Percentiles rank a stretch among this genome's conserved stretches.
Evolutionary conservation across 1,140 invertebrate species (phyloP).

Genomic region (Tetragnatha versicolor): DNA sequence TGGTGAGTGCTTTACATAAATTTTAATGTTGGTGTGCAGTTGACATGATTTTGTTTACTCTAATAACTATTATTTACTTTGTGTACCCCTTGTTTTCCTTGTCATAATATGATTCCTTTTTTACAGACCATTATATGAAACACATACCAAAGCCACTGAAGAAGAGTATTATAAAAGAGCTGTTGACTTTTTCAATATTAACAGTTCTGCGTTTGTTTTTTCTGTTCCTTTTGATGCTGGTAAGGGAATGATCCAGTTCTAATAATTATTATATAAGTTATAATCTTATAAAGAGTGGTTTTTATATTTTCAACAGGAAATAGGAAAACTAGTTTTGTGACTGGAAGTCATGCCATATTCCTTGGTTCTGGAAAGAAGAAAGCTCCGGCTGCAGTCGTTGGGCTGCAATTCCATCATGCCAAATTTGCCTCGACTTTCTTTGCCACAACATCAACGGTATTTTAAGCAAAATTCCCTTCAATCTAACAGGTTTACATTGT

Average conservation of each 20-base stretch:
- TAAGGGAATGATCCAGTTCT: slow-evolving; percentile 59
- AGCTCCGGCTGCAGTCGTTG: slow-evolving; percentile 89
- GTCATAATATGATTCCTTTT: slow-evolving; percentile 9
- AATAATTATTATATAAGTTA: background rate
- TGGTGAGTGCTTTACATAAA: background rate
- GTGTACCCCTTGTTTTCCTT: background rate
- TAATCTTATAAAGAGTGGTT: slow-evolving; percentile 67
- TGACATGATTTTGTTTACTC: background rate
- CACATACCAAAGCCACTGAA: slow-evolving; percentile 82
- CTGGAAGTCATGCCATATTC: slow-evolving; percentile 89
- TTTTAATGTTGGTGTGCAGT: background rate
- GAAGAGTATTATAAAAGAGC: slow-evolving; percentile 91
- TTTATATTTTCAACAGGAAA: slow-evolving; percentile 49
- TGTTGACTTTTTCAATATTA: slow-evolving; percentile 87
- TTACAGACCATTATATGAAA: slow-evolving; percentile 80
- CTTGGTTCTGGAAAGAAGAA: slow-evolving; percentile 78
- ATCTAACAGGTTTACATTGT: no score
- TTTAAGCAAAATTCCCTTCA: slow-evolving; percentile 73
- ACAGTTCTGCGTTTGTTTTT: slow-evolving; percentile 83
- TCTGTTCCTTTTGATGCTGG: slow-evolving; percentile 87
- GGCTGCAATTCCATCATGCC: slow-evolving; percentile 64
- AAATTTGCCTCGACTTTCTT: slow-evolving; percentile 60
- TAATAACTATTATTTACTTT: background rate
- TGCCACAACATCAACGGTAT: slow-evolving; percentile 66
- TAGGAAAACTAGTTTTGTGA: slow-evolving; percentile 69